Conservation (phyloP, 2,113 vertebrate genomes). For the Alethe diademata region DNA sequence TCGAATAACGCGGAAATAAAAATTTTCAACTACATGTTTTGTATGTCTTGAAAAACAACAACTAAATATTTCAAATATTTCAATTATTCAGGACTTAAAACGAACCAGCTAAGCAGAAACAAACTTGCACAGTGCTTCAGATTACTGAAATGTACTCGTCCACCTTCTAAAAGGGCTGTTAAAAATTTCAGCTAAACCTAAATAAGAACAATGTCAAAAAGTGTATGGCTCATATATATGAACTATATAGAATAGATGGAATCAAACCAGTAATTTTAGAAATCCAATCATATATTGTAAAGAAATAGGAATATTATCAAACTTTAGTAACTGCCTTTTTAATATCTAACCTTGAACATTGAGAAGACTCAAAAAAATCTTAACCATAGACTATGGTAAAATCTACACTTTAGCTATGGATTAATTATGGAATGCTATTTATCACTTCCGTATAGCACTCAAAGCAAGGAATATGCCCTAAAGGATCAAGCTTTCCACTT, state of each 20-base stretch:
- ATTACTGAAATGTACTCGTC: not conserved
- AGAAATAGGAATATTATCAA: not conserved
- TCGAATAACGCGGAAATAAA: not conserved
- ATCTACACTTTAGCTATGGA: not conserved
- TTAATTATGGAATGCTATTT: not conserved
- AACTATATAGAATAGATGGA: not conserved
- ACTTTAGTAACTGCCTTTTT: not conserved
- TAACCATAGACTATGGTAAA: not conserved
- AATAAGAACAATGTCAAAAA: not conserved
- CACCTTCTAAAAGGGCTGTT: not conserved
- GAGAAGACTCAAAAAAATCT: not conserved
- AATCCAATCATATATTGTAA: not conserved
- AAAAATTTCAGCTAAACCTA: not conserved
- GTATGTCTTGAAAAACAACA: not conserved
- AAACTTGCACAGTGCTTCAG: not conserved
- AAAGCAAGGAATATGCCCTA: not conserved
- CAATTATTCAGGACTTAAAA: not conserved
- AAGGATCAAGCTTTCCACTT: not conserved
- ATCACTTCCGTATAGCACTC: not conserved
- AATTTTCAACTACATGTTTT: not conserved
- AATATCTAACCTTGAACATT: not conserved
- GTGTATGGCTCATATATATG: fast-evolving
- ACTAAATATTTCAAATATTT: not conserved
- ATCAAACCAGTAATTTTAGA: not conserved
- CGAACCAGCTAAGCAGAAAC: not conserved